Evolutionary conservation across 1,140 invertebrate species (phyloP), one percentile per base, ranked within the genome.

Genomic region (Listronotus bonariensis): DNA sequence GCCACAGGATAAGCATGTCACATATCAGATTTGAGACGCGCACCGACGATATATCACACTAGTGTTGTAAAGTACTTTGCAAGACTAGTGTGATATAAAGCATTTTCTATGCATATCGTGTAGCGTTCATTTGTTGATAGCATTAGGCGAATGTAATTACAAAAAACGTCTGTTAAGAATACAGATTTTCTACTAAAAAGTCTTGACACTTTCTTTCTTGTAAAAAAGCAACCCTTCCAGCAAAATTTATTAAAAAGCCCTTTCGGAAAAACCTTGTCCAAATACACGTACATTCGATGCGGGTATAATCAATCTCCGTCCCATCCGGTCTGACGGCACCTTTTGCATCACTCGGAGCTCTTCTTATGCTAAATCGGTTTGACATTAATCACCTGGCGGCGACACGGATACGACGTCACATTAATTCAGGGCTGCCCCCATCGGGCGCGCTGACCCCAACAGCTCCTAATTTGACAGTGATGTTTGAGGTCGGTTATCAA

Each of bases 331-430:
- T 8, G 45, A 18, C 45, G 15, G n/a, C 17, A 18, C 41, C 41
- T 14, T 53, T 26, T 17, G 34, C 34, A 26, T 26, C 36, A n/a
- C 53, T 55, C 20, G 38, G 36, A 15, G 32, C 14, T 49, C 43
- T 49, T 32, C 34, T 43, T 51, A 59, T 59, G 46, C 46, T 40
- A 48, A 48, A 46, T 46, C 18, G 52, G 52, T 54, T 54, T 54
- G 38, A 54, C 38, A 54, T 54, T 54, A 54, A 54, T 54, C 52
- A 54, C 52, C 52, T 54, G 52, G 18, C 12, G 38, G 59, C 59
- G 59, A 62, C 59, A 62, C 32, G 49, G 41, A 53, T 49, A 53
- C 52, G 36, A 53, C 49, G 36, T 49, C 59, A 62, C 40, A 62
- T 62, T 62, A 62, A 62, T 62, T 62, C 32, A 42, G 51, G 31